These are phyloP conservation scores for Microcebus tavaratra DNA, from an alignment of 2,113 vertebrate species.

Conservation along the genomic window DNA sequence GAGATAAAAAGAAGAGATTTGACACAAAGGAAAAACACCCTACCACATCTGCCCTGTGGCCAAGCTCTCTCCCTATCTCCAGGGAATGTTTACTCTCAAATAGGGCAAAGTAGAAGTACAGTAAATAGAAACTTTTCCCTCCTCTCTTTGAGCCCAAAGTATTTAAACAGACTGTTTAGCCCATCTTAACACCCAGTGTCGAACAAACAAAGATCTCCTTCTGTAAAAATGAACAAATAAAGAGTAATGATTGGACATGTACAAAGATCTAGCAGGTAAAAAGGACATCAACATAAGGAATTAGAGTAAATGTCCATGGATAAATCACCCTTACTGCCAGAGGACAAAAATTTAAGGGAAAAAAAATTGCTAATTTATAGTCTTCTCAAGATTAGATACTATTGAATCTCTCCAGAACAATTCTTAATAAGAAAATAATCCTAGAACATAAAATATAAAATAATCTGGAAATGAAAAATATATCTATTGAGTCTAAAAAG, in stretches of 20 bases:
- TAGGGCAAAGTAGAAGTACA: constrained; percentile 33
- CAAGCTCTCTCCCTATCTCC: not conserved
- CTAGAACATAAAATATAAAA: not conserved
- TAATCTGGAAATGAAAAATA: not conserved
- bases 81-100: not conserved
- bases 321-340: not conserved
- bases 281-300: not conserved
- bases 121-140: constrained; percentile 55
- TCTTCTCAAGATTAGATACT: not conserved
- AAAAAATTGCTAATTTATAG: not conserved
- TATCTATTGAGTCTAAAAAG: not conserved
- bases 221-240: constrained; percentile 39
- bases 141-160: constrained; percentile 51
- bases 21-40: not conserved
- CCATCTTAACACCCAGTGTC: constrained; percentile 27
- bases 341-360: not conserved
- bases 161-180: constrained; percentile 55
- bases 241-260: not conserved
- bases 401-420: not conserved
- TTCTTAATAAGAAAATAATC: constrained; percentile 25
- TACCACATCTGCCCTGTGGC: not conserved
- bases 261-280: not conserved
- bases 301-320: not conserved
- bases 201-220: constrained; percentile 52
- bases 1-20: not conserved